Percentiles rank a stretch among this genome's conserved stretches.
phyloP scores from a whole-genome alignment of 2,888 invertebrate species.

The Hirudinaria manillensis region DNA sequence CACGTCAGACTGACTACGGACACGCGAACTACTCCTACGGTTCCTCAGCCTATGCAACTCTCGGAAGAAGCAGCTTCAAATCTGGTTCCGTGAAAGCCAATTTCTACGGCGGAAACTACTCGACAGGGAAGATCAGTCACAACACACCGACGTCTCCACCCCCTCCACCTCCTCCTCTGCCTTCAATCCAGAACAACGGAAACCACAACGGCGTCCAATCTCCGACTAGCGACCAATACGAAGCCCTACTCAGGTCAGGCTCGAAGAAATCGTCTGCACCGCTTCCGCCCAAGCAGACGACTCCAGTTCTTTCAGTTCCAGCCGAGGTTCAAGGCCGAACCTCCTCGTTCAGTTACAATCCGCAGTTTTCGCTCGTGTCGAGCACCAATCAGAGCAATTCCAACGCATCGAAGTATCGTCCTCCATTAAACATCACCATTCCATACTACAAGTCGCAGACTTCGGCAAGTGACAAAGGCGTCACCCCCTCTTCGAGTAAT shows the following conservation, averaged over 20 bases:
- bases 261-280: conserved; percentile 22
- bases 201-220: background rate
- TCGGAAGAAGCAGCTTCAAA: conserved; percentile 10
- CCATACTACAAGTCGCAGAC: conserved; percentile 1
- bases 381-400: background rate
- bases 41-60: background rate
- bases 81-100: background rate
- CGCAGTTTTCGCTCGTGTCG: background rate
- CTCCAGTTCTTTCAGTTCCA: background rate
- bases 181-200: background rate
- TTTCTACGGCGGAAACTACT: conserved; percentile 16
- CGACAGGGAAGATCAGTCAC: conserved; percentile 12
- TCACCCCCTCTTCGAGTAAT: background rate
- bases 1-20: background rate
- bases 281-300: conserved; percentile 4
- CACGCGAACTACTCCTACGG: background rate
- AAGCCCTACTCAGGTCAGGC: background rate
- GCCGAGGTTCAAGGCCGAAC: background rate
- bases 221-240: background rate
- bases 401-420: background rate
- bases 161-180: conserved; percentile 15
- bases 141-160: conserved; percentile 8
- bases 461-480: background rate
- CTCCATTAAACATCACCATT: background rate
- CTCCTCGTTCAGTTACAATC: background rate